Base-by-base conservation (phyloP, 2,888 invertebrate genomes). In the Ischnura elegans region DNA sequence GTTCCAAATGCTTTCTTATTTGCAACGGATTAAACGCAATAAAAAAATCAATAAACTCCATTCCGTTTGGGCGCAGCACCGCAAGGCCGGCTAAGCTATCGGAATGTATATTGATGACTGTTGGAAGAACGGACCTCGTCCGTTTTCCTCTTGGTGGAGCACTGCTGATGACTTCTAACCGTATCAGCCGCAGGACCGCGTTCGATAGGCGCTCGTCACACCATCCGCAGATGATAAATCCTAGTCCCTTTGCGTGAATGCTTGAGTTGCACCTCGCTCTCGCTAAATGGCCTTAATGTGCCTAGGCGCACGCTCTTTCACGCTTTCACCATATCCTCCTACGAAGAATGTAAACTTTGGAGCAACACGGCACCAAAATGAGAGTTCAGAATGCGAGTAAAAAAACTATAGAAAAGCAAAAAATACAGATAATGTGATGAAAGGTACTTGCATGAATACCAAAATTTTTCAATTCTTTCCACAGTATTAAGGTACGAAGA, bases 51-150 rank as follows among this genome's bases (percentile, higher is more conserved):
- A 61, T 61, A 90, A 55, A 25, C 42, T n/a, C 43, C 43, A 43
- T 90, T 90, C 61, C 90, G 90, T 66, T 55, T 13, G 87, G 42
- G 55, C 36, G n/a, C 43, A 25, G 43, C 90, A 90, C 42, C 61
- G 66, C 61, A 43, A 66, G 61, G 29, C 25, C n/a, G 90, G 55
- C 36, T 61, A 43, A n/a, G 36, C 43, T 42, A 61, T 43, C n/a
- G 8, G 86, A 90, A 61, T 42, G 55, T 90, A 90, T 90, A 90
- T 90, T 90, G 90, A 90, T 90, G 90, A 90, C 43, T 61, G 66
- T 61, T 61, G 66, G 66, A 90, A 90, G 90, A 43, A 61, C 25
- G 55, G 55, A 42, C 42, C 43, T 61, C 61, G 61, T 61, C 43
- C 61, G n/a, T 43, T 61, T 61, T 21, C 42, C 61, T 90, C 43